Conservation (phyloP, 2,113 vertebrate species). For the Podarcis cretensis region DNA sequence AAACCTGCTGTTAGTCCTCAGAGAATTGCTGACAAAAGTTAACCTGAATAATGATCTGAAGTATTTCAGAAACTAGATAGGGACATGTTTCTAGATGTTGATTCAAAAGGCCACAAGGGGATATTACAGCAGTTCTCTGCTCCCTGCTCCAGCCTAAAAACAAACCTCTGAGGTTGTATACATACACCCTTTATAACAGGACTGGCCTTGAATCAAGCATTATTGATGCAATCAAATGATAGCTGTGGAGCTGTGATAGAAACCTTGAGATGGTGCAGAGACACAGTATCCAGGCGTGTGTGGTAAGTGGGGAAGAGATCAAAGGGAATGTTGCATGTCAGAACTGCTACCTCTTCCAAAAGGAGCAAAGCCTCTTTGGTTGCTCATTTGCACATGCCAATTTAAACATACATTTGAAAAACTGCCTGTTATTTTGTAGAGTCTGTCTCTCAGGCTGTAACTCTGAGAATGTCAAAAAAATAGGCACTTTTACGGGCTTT, state of each 20-base stretch:
- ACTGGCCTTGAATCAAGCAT: not conserved
- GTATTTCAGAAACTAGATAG: not conserved
- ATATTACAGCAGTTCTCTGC: not conserved
- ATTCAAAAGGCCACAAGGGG: not conserved
- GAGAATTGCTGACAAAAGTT: constrained; percentile 14
- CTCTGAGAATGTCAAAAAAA: not conserved
- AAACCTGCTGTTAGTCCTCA: not conserved
- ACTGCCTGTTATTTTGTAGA: not conserved
- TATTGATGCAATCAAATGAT: not conserved
- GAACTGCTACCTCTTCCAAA: too few relatives aligned
- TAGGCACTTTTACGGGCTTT: not conserved
- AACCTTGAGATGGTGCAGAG: not conserved
- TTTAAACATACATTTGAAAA: too few relatives aligned
- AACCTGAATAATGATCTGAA: not conserved
- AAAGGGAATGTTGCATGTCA: not conserved
- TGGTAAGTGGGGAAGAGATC: not conserved
- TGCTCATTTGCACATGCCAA: too few relatives aligned
- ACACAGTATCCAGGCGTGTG: not conserved
- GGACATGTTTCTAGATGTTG: not conserved
- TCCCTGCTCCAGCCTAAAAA: too few relatives aligned
- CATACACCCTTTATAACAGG: not conserved
- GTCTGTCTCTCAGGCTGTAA: not conserved
- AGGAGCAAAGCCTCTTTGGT: not conserved
- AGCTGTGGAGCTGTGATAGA: not conserved
- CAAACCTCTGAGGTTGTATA: not conserved